Conservation (phyloP, 1,140 invertebrate species). For the Sinonovacula constricta region DNA sequence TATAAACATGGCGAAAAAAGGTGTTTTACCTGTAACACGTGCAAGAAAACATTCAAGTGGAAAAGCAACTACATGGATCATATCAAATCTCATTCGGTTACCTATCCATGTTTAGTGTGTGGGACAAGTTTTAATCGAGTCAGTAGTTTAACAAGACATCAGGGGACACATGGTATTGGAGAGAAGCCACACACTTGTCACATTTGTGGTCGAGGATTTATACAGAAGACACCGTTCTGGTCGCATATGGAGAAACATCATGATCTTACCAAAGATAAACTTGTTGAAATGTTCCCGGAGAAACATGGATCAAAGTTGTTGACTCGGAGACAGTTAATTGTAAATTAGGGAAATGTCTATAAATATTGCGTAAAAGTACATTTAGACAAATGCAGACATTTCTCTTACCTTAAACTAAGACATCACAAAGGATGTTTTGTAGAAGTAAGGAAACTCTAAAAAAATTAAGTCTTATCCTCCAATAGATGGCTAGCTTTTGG, state of each 20-base stretch:
- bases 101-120: constrained; percentile 6
- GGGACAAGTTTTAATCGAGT: background rate
- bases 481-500: no score
- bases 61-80: background rate
- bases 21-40: background rate
- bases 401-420: no score
- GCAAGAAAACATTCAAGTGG: constrained; percentile 7
- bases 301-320: no score
- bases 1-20: constrained; percentile 9
- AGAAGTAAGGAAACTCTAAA: no score
- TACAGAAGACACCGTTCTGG: constrained; percentile 44
- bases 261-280: constrained; percentile 17
- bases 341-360: no score
- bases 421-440: no score
- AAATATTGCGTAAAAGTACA: no score
- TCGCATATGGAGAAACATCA: constrained; percentile 46
- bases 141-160: background rate
- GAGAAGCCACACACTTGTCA: constrained; percentile 24
- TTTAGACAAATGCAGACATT: no score
- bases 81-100: background rate
- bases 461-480: no score
- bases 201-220: constrained; percentile 30
- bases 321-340: no score
- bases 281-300: constrained; percentile 33
- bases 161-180: constrained; percentile 15